phyloP scores from a whole-genome alignment of 1,140 invertebrate species.

The Dendroctonus ponderosae region DNA sequence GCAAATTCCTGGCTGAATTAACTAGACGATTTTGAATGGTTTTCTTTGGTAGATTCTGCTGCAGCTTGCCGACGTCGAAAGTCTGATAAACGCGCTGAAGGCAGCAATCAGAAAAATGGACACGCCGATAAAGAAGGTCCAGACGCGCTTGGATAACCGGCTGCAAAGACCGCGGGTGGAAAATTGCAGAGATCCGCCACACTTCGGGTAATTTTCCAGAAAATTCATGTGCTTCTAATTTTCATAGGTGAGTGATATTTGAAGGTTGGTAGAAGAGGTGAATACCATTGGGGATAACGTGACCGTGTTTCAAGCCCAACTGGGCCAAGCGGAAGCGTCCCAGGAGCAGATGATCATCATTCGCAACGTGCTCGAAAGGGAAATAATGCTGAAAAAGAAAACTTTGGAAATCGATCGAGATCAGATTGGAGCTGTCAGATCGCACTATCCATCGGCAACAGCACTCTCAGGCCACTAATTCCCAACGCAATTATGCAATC shows the following conservation, averaged over 20 bases:
- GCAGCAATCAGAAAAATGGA: conserved; percentile 64
- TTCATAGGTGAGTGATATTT: not conserved
- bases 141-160: conserved; percentile 72
- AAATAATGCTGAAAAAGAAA: conserved; percentile 71
- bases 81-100: conserved; percentile 61
- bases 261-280: conserved; percentile 67
- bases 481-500: too few relatives aligned
- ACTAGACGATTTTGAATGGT: not conserved
- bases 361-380: conserved; percentile 64
- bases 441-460: conserved; percentile 66
- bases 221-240: not conserved
- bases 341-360: conserved; percentile 60
- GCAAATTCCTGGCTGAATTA: not conserved
- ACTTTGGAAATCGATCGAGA: conserved; percentile 68
- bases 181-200: conserved; percentile 67
- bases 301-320: conserved; percentile 59
- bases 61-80: conserved; percentile 69
- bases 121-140: conserved; percentile 71
- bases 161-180: conserved; percentile 65
- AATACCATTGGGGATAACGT: conserved; percentile 66
- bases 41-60: conserved; percentile 52
- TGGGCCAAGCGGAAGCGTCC: conserved; percentile 60
- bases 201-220: conserved; percentile 53
- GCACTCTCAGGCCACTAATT: conserved; percentile 59
- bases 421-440: conserved; percentile 61